Conservation (phyloP, 2,888 invertebrate genomes). For the Helicoverpa assulta region DNA sequence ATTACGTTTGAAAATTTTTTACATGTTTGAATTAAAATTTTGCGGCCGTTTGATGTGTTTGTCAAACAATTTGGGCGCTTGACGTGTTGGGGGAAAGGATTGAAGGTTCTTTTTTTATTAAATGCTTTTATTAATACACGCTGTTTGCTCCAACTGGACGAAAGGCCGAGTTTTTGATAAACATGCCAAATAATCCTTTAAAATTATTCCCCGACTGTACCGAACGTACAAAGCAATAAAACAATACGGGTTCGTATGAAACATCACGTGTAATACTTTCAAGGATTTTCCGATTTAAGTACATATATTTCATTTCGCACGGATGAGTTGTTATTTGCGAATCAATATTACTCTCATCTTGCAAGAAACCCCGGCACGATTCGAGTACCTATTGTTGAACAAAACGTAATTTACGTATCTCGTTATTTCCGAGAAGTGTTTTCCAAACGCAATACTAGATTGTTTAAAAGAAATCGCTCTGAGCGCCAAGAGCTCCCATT, state of each 20-base stretch:
- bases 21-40: constrained; percentile 65
- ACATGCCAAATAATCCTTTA: constrained; percentile 45
- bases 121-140: constrained; percentile 59
- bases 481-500: constrained; percentile 57
- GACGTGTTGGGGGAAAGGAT: constrained; percentile 61
- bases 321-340: constrained; percentile 46
- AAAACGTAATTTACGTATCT: constrained; percentile 70
- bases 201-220: constrained; percentile 32
- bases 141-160: constrained; percentile 41
- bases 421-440: constrained; percentile 67
- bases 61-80: constrained; percentile 66
- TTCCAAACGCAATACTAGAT: constrained; percentile 63
- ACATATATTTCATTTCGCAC: constrained; percentile 45
- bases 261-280: constrained; percentile 21
- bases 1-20: constrained; percentile 56
- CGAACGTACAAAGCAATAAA: constrained; percentile 37
- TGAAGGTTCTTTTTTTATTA: constrained; percentile 58
- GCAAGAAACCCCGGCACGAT: constrained; percentile 53
- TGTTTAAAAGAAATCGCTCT: constrained; percentile 63
- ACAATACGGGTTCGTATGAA: constrained; percentile 18
- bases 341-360: constrained; percentile 54
- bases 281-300: constrained; percentile 33
- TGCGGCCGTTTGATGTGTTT: constrained; percentile 66
- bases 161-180: constrained; percentile 49
- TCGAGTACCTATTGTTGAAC: constrained; percentile 63